Base-by-base conservation (phyloP, 2,797 vertebrate species). In the Sebastes taczanowskii region DNA sequence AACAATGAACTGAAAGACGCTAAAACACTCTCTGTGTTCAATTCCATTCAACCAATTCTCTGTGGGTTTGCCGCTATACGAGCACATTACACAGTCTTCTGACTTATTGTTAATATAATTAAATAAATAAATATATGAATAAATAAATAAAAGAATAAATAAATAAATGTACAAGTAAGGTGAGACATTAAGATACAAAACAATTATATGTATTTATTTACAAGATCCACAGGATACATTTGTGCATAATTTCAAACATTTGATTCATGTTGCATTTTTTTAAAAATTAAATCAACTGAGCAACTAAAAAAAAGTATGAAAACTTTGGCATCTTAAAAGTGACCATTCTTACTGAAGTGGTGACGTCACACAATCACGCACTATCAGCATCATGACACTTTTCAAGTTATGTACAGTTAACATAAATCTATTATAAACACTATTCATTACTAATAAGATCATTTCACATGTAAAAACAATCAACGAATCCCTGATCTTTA, bases 121-220 rank as follows among this genome's bases (percentile, higher is more conserved):
- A 9, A 18, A 59, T 30, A 29, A 59, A 59, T 30, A 20, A 42
- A 16, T 42, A 42, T 14, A 42, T 42, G 14, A 42, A 42, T 42
- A 42, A 42, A 42, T 42, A 42, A 38, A 38, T 38, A 38, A 38
- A 38, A 14, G 13, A 38, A 1, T 42, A 16, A 42, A 42, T 42
- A 20, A 32, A 61, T 46, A 46, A 46, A 46, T 46, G 14, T 34
- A 62, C 60, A 62, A 35, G 60, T 14, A 22, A n/a, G 11, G 10
- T 9, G 29, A 65, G 18, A 53, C 14, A 32, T 25, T 35, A 23
- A 63, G 3, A 68, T 25, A 52, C 5, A 63, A 55, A 72, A 68
- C 11, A 64, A 60, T 22, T 1, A 32, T 30, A 23, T 61, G 25
- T 22, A 71, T 66, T 71, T 67, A 80, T 83, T 78, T 71, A 71